Evolutionary conservation across 1,140 invertebrate genomes (phyloP), one percentile per base, ranked within the genome.

Genomic region (Neodiprion virginianus): DNA sequence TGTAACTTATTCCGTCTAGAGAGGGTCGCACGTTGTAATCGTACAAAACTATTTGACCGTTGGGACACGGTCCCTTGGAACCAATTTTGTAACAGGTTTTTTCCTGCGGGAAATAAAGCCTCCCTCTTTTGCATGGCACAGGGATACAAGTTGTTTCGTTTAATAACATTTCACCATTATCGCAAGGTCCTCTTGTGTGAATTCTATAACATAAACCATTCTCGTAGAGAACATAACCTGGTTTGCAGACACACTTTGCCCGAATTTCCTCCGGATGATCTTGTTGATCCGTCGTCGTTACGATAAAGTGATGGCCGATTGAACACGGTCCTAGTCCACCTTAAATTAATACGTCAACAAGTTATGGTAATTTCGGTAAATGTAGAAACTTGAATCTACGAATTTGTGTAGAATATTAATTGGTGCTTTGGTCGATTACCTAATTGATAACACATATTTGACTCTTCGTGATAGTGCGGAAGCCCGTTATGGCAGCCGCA

Each of bases 1-100:
- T 94, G 80, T 95, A 95, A n/a, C 94, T 94, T 21, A 95, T 90
- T 0, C 94, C 95, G 77, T 95, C 94, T 0, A 95, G 78, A 0
- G 94, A 94, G 0, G 94, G 94, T 14, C 93, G 85, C 0, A 93
- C 92, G 1, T 91, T 92, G 77, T 95, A 94, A 87, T 96, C 94
- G 80, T 94, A 95, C 0, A 94, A 90, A 1, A 96, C 92, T 7
- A 95, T 89, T 79, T 94, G 91, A 1, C 93, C 92, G 8, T 84
- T 81, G 0, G 90, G 88, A 79, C 95, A 96, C 0, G 94, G 94
- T 53, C 94, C 95, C 28, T 90, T 88, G 0, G 92, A 90, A 0
- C 94, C 94, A 8, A 95, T 93, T 74, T 92, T 90, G 85, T 94
- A 95, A 82, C 95, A 96, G 0, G 91, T 91, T 61, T 92, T 90